Base-by-base conservation (phyloP, 2,888 invertebrate genomes). In the Nomada hirtipes region DNA sequence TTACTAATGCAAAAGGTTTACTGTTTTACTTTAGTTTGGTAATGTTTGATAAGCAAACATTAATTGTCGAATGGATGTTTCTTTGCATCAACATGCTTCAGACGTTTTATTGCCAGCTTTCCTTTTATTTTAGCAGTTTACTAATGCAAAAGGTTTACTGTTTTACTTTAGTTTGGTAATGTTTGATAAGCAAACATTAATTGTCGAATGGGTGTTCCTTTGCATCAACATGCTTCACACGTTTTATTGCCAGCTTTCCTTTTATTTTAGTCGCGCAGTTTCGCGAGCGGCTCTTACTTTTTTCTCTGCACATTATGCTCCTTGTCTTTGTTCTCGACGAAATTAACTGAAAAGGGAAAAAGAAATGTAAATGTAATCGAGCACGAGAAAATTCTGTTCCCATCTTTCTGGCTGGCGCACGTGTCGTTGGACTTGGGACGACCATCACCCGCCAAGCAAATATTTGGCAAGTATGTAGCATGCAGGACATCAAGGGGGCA, bases 131-230 rank as follows among this genome's bases (percentile, higher is more conserved):
- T 7, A 0, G 1, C 9, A 67, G n/a, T 36, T 67, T 29, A 26
- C 26, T 26, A 26, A 2, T 26, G 26, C 26, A 26, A 26, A 26
- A 2, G 2, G 26, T 26, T 26, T 26, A 26, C 26, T 26, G 2
- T 2, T 26, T 26, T 26, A 26, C 26, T 26, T 26, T 26, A 26
- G 26, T 26, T 26, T 26, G 2, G 26, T 26, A 26, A 26, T 26
- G 44, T 7, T 69, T 53, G 73, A 69, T 73, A 59, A 59, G 18
- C 52, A 73, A 81, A 81, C 73, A 68, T 47, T 11, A 68, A 73
- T 73, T 42, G 26, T 20, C 29, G 36, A 26, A 55, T 61, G 64
- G 61, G 52, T 55, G 42, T 26, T 50, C 15, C 52, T 15, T 42
- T n/a, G 2, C 13, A 47, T 71, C 15, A 18, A 55, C 50, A 50